Conservation (phyloP, 2,888 invertebrate genomes). For the Pristionchus exspectatus region DNA sequence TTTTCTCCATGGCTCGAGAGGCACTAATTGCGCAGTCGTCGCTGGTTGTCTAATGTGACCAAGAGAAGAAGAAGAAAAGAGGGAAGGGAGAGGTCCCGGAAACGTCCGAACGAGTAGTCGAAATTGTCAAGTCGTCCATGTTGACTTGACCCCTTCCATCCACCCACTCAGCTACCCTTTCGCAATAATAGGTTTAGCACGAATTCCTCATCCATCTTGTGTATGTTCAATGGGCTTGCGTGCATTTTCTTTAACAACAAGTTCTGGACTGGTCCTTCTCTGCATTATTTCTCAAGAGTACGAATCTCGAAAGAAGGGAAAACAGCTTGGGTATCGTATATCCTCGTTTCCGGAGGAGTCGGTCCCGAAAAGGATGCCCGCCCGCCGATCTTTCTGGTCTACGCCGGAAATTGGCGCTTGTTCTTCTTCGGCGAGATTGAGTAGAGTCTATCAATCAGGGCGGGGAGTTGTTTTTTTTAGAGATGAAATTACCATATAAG, state of each 20-base stretch:
- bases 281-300: neutral
- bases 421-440: neutral
- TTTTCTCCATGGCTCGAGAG: conserved; percentile 43
- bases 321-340: conserved; percentile 25
- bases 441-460: neutral
- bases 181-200: conserved; percentile 4
- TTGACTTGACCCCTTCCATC: conserved; percentile 23
- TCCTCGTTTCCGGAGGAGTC: conserved; percentile 32
- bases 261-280: neutral
- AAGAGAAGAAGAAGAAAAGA: neutral
- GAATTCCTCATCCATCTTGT: neutral
- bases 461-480: no score
- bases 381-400: neutral
- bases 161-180: neutral
- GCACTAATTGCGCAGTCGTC: conserved; percentile 40
- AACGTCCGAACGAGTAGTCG: conserved; percentile 20
- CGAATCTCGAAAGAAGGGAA: neutral
- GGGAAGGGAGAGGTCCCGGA: conserved; percentile 15
- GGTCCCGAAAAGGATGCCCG: neutral
- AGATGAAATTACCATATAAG: no score
- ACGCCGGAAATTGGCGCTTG: conserved; percentile 25
- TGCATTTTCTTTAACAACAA: conserved; percentile 5
- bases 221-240: neutral
- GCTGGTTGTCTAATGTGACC: conserved; percentile 39
- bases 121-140: neutral